phyloP scores from a whole-genome alignment of 2,888 invertebrate genomes.

The Rhamnusium bicolor region DNA sequence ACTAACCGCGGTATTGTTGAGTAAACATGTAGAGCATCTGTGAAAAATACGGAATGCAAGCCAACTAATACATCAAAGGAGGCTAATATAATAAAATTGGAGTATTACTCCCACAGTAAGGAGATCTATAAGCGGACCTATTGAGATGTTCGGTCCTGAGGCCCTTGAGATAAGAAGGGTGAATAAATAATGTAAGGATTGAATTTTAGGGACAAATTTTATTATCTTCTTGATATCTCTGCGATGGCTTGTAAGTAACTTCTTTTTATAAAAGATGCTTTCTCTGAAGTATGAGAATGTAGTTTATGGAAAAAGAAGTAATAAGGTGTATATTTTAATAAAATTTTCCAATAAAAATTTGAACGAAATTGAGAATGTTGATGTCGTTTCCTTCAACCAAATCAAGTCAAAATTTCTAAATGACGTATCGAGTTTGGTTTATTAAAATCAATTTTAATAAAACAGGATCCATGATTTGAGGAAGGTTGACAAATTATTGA shows the following conservation, averaged over 20 bases:
- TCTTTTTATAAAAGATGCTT: neutral
- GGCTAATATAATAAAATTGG: constrained; percentile 18
- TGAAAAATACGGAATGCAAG: neutral
- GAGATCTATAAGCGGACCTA: constrained; percentile 6
- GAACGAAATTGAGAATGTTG: neutral
- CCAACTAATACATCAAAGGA: constrained; percentile 13
- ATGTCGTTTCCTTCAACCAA: neutral
- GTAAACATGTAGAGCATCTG: neutral
- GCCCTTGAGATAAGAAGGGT: constrained; percentile 23
- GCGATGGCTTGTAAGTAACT: constrained; percentile 5
- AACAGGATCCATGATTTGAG: no score
- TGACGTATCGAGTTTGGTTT: neutral
- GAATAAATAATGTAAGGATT: constrained; percentile 18
- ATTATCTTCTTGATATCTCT: constrained; percentile 14
- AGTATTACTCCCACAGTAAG: neutral
- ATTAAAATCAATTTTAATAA: no score
- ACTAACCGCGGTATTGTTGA: constrained; percentile 11
- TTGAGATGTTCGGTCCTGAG: constrained; percentile 7
- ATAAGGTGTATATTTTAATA: neutral
- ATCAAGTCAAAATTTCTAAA: neutral
- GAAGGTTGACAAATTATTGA: no score
- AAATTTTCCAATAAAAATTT: neutral
- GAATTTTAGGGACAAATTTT: constrained; percentile 20
- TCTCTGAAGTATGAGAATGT: neutral
- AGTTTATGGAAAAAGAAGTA: neutral